These are phyloP conservation scores for Menidia beryllina DNA, from an alignment of 2,113 vertebrate genomes.

Conservation along the genomic window DNA sequence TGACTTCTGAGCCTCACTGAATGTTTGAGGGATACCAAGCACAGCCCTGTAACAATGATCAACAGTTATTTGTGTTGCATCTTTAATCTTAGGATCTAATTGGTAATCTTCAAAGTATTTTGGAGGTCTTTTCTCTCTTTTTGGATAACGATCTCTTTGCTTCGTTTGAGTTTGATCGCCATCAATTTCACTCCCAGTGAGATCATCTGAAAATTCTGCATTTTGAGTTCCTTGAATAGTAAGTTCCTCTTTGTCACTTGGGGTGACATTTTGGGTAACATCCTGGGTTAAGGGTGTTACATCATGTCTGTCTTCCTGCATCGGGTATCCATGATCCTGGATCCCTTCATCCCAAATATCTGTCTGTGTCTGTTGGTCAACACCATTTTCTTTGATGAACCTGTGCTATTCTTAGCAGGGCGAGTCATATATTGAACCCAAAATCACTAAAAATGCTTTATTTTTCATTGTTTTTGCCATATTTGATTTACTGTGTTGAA, in stretches of 20 bases:
- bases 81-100: neutral
- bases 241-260: too few species aligned
- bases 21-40: neutral
- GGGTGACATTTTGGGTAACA: too few species aligned
- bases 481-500: too few species aligned
- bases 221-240: too few species aligned
- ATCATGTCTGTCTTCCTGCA: neutral
- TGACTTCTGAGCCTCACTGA: neutral
- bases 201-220: too few species aligned
- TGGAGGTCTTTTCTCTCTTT: neutral
- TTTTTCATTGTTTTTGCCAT: too few species aligned
- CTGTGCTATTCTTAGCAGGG: too few species aligned
- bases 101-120: neutral
- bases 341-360: neutral
- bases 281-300: too few species aligned
- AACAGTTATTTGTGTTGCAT: neutral
- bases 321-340: too few species aligned
- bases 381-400: neutral
- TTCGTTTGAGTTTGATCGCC: neutral
- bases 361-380: neutral
- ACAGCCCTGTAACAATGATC: constrained; percentile 3
- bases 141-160: neutral
- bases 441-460: too few species aligned
- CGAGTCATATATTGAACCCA: too few species aligned
- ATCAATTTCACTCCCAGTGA: neutral